phyloP scores from a whole-genome alignment of 1,140 invertebrate species.

The Dendrolimus punctatus region DNA sequence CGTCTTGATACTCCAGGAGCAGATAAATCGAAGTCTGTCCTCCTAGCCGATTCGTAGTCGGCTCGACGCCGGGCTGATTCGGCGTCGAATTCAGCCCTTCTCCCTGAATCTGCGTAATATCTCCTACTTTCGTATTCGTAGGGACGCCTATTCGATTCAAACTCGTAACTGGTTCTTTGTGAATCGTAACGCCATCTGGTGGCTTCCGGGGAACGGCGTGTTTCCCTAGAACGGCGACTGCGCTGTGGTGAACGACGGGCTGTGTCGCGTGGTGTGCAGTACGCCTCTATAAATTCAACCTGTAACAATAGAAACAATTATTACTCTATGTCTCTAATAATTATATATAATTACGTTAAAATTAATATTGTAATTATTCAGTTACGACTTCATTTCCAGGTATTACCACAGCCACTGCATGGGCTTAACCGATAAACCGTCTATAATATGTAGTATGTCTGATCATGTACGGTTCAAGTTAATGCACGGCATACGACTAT shows the following conservation, averaged over 20 bases:
- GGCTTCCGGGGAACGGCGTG: conserved; percentile 51
- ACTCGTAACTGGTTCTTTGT: conserved; percentile 50
- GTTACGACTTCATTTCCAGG: too few relatives aligned
- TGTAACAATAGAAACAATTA: conserved; percentile 47
- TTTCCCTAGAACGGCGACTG: conserved; percentile 52
- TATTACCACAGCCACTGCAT: too few relatives aligned
- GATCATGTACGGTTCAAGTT: conserved; percentile 11
- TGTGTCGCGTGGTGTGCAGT: conserved; percentile 74
- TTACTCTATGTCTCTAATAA: too few relatives aligned
- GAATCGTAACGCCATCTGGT: conserved; percentile 57
- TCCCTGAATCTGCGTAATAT: conserved; percentile 23
- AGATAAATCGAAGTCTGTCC: conserved; percentile 61
- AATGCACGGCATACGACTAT: conserved; percentile 44
- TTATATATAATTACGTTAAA: too few relatives aligned
- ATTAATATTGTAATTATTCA: too few relatives aligned
- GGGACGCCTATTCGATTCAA: conserved; percentile 45
- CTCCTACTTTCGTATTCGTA: conserved; percentile 53
- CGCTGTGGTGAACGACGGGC: conserved; percentile 58
- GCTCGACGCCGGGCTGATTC: conserved; percentile 57
- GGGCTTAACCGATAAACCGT: too few relatives aligned
- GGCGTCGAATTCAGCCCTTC: conserved; percentile 50
- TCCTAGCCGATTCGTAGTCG: conserved; percentile 61
- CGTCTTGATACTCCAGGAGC: conserved; percentile 52
- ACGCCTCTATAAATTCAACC: conserved; percentile 75
- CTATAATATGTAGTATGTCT: conserved; percentile 6